Evolutionary conservation across 1,140 invertebrate genomes (phyloP).

Genomic region (Papilio xuthus): DNA sequence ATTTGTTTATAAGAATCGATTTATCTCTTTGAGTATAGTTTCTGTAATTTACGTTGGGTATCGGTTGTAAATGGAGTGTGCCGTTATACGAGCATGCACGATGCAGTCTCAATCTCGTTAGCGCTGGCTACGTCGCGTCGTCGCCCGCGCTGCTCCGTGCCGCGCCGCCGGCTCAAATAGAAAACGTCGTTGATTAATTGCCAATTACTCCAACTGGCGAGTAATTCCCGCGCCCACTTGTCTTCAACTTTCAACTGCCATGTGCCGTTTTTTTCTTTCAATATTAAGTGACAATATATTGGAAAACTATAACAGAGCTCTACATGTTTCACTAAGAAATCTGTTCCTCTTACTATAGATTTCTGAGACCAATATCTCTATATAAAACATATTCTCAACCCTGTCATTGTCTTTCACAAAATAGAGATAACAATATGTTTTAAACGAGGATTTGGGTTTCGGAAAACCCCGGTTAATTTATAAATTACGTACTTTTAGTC

Average conservation of each 20-base stretch:
- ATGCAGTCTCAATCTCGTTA: slow-evolving; percentile 71
- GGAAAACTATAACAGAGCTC: background rate
- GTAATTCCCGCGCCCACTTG: slow-evolving; percentile 66
- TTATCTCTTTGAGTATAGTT: slow-evolving; percentile 8
- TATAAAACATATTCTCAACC: too few species aligned
- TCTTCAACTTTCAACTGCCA: slow-evolving; percentile 52
- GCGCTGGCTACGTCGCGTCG: slow-evolving; percentile 46
- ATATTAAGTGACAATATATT: slow-evolving; percentile 40
- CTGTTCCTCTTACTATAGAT: too few species aligned
- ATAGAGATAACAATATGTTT: too few species aligned
- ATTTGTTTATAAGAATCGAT: background rate
- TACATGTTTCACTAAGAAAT: background rate
- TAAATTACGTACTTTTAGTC: too few species aligned
- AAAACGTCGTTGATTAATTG: slow-evolving; percentile 77
- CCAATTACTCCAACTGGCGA: slow-evolving; percentile 72
- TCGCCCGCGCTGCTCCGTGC: too few species aligned
- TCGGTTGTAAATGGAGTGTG: slow-evolving; percentile 51
- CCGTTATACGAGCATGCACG: slow-evolving; percentile 55
- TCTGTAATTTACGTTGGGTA: slow-evolving; percentile 28
- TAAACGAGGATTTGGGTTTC: too few species aligned
- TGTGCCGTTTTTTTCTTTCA: slow-evolving; percentile 54
- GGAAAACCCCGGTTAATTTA: too few species aligned
- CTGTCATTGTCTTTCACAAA: too few species aligned
- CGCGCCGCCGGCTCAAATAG: slow-evolving; percentile 73
- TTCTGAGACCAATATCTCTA: too few species aligned